Evolutionary conservation across 2,888 invertebrate species (phyloP).

Genomic region (Miltochrista miniata): DNA sequence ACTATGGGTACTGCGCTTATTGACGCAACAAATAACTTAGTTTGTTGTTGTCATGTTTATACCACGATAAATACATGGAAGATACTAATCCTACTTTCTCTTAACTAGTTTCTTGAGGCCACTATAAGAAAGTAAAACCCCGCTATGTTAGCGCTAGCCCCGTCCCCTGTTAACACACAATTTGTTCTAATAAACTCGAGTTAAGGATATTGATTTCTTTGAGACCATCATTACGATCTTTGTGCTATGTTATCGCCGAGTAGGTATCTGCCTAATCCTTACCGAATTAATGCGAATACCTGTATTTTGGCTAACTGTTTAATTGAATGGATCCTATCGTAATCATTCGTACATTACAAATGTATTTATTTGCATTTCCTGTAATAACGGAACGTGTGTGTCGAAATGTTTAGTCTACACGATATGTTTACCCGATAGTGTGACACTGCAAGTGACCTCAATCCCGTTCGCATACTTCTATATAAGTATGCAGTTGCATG

Average conservation of each 20-base stretch:
- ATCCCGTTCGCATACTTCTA: slow-evolving; percentile 34
- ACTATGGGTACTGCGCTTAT: slow-evolving; percentile 23
- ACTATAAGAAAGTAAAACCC: slow-evolving; percentile 82
- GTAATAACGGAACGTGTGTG: too few relatives aligned
- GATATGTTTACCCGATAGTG: slow-evolving; percentile 7
- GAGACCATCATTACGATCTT: slow-evolving; percentile 14
- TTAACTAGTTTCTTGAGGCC: slow-evolving; percentile 80
- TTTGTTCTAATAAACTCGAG: slow-evolving; percentile 48
- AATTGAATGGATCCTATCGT: too few relatives aligned
- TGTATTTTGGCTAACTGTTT: too few relatives aligned
- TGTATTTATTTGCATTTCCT: too few relatives aligned
- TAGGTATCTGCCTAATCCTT: too few relatives aligned
- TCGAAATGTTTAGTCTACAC: background rate
- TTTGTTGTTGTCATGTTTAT: slow-evolving; percentile 51
- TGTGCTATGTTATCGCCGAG: slow-evolving; percentile 3
- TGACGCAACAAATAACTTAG: slow-evolving; percentile 29
- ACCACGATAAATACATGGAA: slow-evolving; percentile 70
- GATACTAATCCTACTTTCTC: slow-evolving; percentile 81
- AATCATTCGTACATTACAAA: too few relatives aligned
- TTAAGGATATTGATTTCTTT: slow-evolving; percentile 58
- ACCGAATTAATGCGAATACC: too few relatives aligned
- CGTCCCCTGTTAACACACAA: slow-evolving; percentile 82
- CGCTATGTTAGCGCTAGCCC: slow-evolving; percentile 76
- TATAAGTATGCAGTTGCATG: slow-evolving; percentile 51
- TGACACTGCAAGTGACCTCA: slow-evolving; percentile 49